These are phyloP conservation scores for Cygnus olor DNA, from an alignment of 2,797 vertebrate species.

Conservation along the genomic window DNA sequence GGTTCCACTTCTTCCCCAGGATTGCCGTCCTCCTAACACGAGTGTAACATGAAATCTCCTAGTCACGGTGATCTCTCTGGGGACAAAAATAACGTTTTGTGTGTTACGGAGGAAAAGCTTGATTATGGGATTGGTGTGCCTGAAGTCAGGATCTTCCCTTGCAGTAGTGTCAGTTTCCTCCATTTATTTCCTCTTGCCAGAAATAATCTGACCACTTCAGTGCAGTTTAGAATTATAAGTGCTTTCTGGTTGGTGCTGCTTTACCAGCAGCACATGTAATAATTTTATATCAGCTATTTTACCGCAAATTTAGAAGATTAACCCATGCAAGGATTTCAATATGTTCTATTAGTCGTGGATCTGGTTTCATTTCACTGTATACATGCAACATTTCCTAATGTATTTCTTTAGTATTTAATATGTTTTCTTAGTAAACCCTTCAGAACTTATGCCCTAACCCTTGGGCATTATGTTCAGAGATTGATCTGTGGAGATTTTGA, in stretches of 20 bases:
- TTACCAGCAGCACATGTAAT: not conserved
- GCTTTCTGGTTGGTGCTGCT: not conserved
- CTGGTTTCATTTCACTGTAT: not conserved
- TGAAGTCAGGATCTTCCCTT: not conserved
- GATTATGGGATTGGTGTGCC: rapidly evolving
- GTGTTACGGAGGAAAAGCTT: not conserved
- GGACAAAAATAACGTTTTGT: not conserved
- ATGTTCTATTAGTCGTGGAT: not conserved
- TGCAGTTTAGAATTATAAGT: not conserved
- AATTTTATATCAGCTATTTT: not conserved
- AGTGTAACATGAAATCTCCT: not conserved
- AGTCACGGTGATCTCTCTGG: not conserved
- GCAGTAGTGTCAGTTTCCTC: rapidly evolving
- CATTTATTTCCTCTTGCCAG: not conserved
- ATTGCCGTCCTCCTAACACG: not conserved
- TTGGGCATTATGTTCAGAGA: not conserved
- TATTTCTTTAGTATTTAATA: not conserved
- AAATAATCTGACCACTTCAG: not conserved
- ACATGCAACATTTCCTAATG: not conserved
- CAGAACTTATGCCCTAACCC: not conserved
- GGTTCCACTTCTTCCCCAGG: not conserved
- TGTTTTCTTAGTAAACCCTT: not conserved
- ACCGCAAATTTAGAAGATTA: not conserved
- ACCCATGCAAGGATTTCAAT: not conserved
- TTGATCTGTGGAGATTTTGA: not conserved